phyloP scores from a whole-genome alignment of 2,888 invertebrate genomes.

The Willowsia nigromaculata region DNA sequence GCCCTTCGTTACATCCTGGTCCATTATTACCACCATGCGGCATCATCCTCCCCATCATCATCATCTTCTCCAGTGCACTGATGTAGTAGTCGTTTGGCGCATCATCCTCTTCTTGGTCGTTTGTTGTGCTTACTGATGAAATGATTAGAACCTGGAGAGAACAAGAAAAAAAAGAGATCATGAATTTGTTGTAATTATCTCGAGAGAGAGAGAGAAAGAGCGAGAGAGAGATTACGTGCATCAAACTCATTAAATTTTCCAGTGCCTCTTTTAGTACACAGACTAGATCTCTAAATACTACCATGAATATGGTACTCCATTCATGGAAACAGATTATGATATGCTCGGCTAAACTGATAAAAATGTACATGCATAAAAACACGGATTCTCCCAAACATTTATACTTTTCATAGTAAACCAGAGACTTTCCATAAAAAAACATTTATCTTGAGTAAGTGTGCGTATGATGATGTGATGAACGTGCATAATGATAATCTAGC shows the following conservation, averaged over 20 bases:
- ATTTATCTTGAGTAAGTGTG: slow-evolving; percentile 31
- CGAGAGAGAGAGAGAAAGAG: background rate
- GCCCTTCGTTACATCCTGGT: slow-evolving; percentile 65
- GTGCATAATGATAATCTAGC: background rate
- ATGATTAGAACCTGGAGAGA: slow-evolving; percentile 66
- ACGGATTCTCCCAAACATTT: slow-evolving; percentile 61
- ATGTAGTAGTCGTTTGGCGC: background rate
- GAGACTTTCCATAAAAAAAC: slow-evolving; percentile 44
- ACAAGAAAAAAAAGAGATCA: slow-evolving; percentile 10
- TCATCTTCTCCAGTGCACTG: slow-evolving; percentile 7
- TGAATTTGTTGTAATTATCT: slow-evolving; percentile 64
- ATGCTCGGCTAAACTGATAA: slow-evolving; percentile 54
- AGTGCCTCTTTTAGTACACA: background rate
- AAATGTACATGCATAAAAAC: slow-evolving; percentile 29
- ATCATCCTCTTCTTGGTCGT: background rate
- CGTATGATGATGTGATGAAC: slow-evolving; percentile 17
- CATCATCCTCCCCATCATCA: slow-evolving; percentile 41
- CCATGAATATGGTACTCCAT: slow-evolving; percentile 8
- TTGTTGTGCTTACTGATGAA: slow-evolving; percentile 49
- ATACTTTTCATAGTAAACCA: background rate
- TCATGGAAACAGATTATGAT: slow-evolving; percentile 55
- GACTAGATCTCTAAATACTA: background rate
- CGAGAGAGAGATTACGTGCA: slow-evolving; percentile 49
- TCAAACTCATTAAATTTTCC: slow-evolving; percentile 62
- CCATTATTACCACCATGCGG: background rate